phyloP scores from a whole-genome alignment of 2,888 invertebrate species.

The Danaus chrysippus region DNA sequence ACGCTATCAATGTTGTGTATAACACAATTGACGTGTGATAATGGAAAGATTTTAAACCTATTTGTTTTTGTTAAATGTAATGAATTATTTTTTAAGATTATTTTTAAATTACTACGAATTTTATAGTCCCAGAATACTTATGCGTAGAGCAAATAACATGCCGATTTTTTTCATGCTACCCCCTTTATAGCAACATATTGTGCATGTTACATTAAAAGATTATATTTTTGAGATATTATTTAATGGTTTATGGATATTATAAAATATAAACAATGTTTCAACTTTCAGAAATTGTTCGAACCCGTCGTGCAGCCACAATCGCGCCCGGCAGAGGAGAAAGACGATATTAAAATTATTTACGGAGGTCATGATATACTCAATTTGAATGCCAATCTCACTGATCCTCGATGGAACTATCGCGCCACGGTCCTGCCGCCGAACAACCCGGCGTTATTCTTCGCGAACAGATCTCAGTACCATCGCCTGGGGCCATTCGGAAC shows the following conservation, averaged over 20 bases:
- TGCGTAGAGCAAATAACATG: too few species aligned
- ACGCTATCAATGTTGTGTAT: conserved; percentile 67
- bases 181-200: too few species aligned
- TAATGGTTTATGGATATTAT: neutral
- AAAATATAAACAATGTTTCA: neutral
- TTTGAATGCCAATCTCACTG: conserved; percentile 76
- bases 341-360: conserved; percentile 68
- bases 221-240: neutral
- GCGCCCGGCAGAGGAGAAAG: conserved; percentile 61
- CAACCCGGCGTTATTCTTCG: conserved; percentile 79
- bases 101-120: conserved; percentile 8
- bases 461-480: conserved; percentile 81
- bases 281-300: conserved; percentile 70
- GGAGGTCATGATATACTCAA: conserved; percentile 79
- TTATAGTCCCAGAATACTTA: too few species aligned
- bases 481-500: conserved; percentile 77
- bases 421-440: conserved; percentile 77
- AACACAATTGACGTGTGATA: conserved; percentile 59
- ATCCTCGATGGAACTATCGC: conserved; percentile 76
- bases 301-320: conserved; percentile 67
- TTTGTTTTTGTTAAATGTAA: neutral
- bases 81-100: conserved; percentile 5
- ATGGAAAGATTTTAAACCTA: conserved; percentile 49
- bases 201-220: too few species aligned
- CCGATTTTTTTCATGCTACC: too few species aligned